phyloP scores from a whole-genome alignment of 2,113 vertebrate species.

The Phaethon lepturus region DNA sequence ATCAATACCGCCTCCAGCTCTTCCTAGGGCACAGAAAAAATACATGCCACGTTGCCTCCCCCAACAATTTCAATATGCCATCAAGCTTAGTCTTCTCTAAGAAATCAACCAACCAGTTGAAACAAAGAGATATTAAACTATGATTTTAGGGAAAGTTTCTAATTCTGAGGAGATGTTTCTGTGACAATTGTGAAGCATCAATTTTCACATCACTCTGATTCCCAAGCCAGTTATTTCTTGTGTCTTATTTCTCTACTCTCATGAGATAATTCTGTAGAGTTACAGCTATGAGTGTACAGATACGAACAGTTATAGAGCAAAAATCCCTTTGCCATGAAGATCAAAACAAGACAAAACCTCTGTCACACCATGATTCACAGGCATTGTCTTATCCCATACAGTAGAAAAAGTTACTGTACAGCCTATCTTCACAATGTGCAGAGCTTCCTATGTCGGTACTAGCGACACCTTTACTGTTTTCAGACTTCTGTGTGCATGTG shows the following conservation, averaged over 20 bases:
- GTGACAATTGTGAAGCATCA: neutral
- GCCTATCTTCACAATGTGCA: neutral
- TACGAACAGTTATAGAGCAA: neutral
- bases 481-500: neutral
- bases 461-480: neutral
- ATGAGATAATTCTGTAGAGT: neutral
- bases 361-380: neutral
- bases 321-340: neutral
- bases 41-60: neutral
- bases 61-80: neutral
- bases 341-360: neutral
- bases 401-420: neutral
- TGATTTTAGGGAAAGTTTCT: neutral
- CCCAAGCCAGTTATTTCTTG: neutral
- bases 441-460: neutral
- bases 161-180: neutral
- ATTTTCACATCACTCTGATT: neutral
- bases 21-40: neutral
- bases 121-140: neutral
- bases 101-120: neutral
- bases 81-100: neutral
- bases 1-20: neutral
- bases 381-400: neutral
- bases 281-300: neutral
- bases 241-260: neutral